These are phyloP conservation scores for Agrochola circellaris DNA, from an alignment of 2,888 invertebrate species.

Conservation along the genomic window DNA sequence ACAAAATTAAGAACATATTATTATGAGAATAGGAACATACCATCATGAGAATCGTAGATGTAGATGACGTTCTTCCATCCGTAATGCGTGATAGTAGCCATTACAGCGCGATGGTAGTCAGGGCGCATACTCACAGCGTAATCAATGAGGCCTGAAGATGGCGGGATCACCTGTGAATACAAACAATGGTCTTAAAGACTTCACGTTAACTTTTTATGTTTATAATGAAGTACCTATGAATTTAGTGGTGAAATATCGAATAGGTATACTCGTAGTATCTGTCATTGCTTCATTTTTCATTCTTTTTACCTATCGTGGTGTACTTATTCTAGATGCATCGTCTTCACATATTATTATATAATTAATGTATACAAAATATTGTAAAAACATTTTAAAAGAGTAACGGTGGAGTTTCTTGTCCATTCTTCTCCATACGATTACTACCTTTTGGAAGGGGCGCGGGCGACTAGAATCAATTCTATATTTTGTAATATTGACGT, in stretches of 20 bases:
- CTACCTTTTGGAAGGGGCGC: no score
- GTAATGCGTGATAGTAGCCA: conserved; percentile 98
- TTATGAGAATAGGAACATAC: conserved; percentile 89
- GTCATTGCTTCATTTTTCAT: no score
- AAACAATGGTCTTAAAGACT: conserved; percentile 12
- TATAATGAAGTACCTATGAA: background rate
- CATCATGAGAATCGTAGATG: conserved; percentile 97
- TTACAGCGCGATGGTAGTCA: conserved; percentile 98
- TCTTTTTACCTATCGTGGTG: no score
- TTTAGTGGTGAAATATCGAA: background rate
- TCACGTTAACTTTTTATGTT: background rate
- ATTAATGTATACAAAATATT: no score
- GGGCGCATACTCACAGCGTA: conserved; percentile 98
- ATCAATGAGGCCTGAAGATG: conserved; percentile 96
- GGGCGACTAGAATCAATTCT: no score
- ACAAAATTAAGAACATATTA: background rate
- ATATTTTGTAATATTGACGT: no score
- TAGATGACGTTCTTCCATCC: conserved; percentile 97
- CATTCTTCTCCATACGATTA: no score
- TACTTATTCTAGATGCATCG: no score
- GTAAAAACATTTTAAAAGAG: no score
- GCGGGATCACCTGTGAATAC: conserved; percentile 93
- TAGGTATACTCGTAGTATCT: background rate
- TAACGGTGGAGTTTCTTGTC: no score
- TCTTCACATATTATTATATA: no score